Percentiles rank a stretch among this genome's conserved stretches.
phyloP scores from a whole-genome alignment of 2,797 vertebrate genomes.

The Dryobates pubescens region DNA sequence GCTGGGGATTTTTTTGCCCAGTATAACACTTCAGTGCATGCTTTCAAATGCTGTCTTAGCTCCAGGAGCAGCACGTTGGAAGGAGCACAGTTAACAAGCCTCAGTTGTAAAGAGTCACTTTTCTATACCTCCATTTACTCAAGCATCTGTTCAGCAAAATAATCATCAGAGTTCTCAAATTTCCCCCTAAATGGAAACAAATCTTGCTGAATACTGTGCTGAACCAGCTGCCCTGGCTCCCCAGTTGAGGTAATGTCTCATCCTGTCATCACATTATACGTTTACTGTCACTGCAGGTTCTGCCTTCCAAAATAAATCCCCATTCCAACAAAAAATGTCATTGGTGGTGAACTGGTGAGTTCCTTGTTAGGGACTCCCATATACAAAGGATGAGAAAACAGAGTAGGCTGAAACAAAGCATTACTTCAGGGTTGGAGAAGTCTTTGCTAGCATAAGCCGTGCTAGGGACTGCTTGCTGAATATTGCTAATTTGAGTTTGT shows the following conservation, averaged over 20 bases:
- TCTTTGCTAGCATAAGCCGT: neutral
- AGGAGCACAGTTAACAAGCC: constrained; percentile 73
- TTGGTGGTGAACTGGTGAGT: neutral
- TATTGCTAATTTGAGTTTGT: fast-evolving
- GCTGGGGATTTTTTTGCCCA: neutral
- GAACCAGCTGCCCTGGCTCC: constrained; percentile 32
- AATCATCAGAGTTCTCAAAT: constrained; percentile 38
- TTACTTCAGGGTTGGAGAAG: neutral
- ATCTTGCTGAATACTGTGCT: constrained; percentile 51
- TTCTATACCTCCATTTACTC: constrained; percentile 14
- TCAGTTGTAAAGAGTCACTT: constrained; percentile 59
- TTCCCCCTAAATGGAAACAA: constrained; percentile 32
- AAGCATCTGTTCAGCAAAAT: constrained; percentile 57
- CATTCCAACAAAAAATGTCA: neutral
- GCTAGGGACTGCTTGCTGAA: neutral
- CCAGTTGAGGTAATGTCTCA: constrained; percentile 19
- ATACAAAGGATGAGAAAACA: neutral
- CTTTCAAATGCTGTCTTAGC: neutral
- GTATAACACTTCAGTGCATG: neutral
- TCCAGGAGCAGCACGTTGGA: neutral
- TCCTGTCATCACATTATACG: neutral
- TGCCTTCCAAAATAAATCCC: neutral
- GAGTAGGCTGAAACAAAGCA: neutral
- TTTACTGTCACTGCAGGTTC: neutral
- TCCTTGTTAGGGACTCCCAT: neutral